Base-by-base conservation (phyloP, 2,113 vertebrate species). In the Vulpes ferrilata region DNA sequence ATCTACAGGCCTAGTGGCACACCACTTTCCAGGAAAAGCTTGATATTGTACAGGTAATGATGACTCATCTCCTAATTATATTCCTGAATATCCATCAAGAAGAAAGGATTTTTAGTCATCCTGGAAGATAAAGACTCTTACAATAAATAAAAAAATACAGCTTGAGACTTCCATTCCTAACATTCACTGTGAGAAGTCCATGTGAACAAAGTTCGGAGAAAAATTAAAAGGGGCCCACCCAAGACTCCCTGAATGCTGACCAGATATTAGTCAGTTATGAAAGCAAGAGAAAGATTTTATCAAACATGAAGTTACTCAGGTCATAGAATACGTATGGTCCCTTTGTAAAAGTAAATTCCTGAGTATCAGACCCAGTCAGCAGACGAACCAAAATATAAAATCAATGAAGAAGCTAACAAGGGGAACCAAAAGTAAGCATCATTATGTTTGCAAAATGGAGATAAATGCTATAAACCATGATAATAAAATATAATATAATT, bases 21-120 rank as follows among this genome's bases (percentile, higher is more conserved):
- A 51, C 38, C 13, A 32, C 79, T 96, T 97, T 95, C 80, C 55
- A 89, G 86, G 78, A 93, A 96, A 91, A 55, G n/a, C 8, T 82
- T 65, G 19, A 53, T 60, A 51, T 32, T 73, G 48, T 20, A 67
- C 3, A 76, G 51, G 13, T 60, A 64, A 30, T 30, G 43, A 7
- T 88, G 78, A 93, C 5, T 92, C 87, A 93, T 73, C 62, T 25
- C 30, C 16, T 76, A 89, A 73, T 64, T 53, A 35, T 64, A 32
- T 92, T 90, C 82, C 43, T 87, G 83, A 92, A 53, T 64, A 59
- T 59, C 5, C 7, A 86, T 43, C 19, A 92, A 25, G 71, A 92
- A 92, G 25, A 67, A 82, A 95, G n/a, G 0, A 57, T 11, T 94
- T 89, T 62, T 59, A 92, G 2, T 85, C 23, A 88, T 80, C 16